Percentiles rank a stretch among this genome's conserved stretches.
phyloP scores from a whole-genome alignment of 1,140 invertebrate genomes.

The Macrostomum lignano region DNA sequence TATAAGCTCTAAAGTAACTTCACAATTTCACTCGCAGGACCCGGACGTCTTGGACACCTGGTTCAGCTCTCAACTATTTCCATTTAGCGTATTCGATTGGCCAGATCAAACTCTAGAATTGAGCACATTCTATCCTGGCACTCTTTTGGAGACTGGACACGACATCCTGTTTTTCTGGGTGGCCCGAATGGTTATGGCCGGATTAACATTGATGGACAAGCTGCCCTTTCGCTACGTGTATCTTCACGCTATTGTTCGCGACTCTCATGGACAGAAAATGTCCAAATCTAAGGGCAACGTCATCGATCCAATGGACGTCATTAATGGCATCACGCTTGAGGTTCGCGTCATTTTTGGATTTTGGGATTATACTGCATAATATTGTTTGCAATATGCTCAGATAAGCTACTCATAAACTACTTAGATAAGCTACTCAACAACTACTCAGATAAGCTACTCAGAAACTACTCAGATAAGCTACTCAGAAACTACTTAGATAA shows the following conservation, averaged over 20 bases:
- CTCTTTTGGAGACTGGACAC: slow-evolving; percentile 75
- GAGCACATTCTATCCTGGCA: slow-evolving; percentile 60
- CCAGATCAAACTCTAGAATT: slow-evolving; percentile 39
- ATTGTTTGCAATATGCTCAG: too few species aligned
- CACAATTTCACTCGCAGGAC: slow-evolving; percentile 38
- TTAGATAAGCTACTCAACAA: too few species aligned
- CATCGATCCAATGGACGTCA: slow-evolving; percentile 88
- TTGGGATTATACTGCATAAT: too few species aligned
- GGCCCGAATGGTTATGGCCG: slow-evolving; percentile 88
- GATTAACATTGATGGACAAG: slow-evolving; percentile 55
- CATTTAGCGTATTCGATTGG: slow-evolving; percentile 91
- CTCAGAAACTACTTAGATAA: too few species aligned
- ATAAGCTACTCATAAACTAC: too few species aligned
- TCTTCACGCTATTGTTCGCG: slow-evolving; percentile 81
- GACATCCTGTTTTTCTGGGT: slow-evolving; percentile 99
- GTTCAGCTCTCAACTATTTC: slow-evolving; percentile 89
- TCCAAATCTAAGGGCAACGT: slow-evolving; percentile 92
- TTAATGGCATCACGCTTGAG: slow-evolving; percentile 54
- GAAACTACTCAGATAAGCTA: too few species aligned
- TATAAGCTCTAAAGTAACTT: too few species aligned
- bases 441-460: too few species aligned
- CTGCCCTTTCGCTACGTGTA: slow-evolving; percentile 68
- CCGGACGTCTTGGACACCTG: slow-evolving; percentile 93
- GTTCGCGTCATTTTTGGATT: too few species aligned
- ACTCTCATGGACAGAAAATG: slow-evolving; percentile 95